Evolutionary conservation across 2,888 invertebrate genomes (phyloP).

Genomic region (Hydropsyche betteni): DNA sequence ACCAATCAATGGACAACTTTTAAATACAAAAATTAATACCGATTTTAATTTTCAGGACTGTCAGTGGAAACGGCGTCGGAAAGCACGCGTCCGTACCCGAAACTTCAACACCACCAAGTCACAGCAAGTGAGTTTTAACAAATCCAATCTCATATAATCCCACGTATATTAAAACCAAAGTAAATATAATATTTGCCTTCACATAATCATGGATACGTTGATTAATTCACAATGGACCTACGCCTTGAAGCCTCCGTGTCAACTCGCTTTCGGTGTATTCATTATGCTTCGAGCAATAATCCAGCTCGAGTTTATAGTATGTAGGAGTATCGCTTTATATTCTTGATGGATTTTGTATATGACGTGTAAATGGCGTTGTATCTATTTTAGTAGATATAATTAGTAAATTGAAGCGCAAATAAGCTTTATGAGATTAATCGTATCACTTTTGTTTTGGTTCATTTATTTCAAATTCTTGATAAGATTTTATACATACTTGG

Average conservation of each 20-base stretch:
- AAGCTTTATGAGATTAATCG: too few relatives aligned
- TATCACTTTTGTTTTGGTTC: too few relatives aligned
- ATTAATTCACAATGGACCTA: constrained; percentile 28
- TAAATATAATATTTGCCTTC: too few relatives aligned
- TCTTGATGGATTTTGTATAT: too few relatives aligned
- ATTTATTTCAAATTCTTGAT: too few relatives aligned
- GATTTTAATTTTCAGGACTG: constrained; percentile 43
- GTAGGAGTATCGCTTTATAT: too few relatives aligned
- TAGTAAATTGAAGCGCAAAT: too few relatives aligned
- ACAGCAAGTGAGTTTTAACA: constrained; percentile 45
- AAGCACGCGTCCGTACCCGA: constrained; percentile 39
- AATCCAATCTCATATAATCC: background rate
- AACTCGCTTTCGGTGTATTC: constrained; percentile 19
- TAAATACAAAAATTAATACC: background rate
- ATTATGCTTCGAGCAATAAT: constrained; percentile 1
- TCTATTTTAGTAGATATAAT: too few relatives aligned
- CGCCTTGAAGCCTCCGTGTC: constrained; percentile 1
- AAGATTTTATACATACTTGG: too few relatives aligned
- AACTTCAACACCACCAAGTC: constrained; percentile 45
- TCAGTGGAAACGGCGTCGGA: constrained; percentile 41
- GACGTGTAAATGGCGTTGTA: too few relatives aligned
- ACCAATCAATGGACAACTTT: background rate
- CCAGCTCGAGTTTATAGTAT: background rate
- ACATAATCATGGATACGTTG: background rate
- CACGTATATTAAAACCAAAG: background rate